Percentiles rank a stretch among this genome's conserved stretches.
Evolutionary conservation across 2,888 invertebrate species (phyloP).

Genomic region (Stenodera caucasica): DNA sequence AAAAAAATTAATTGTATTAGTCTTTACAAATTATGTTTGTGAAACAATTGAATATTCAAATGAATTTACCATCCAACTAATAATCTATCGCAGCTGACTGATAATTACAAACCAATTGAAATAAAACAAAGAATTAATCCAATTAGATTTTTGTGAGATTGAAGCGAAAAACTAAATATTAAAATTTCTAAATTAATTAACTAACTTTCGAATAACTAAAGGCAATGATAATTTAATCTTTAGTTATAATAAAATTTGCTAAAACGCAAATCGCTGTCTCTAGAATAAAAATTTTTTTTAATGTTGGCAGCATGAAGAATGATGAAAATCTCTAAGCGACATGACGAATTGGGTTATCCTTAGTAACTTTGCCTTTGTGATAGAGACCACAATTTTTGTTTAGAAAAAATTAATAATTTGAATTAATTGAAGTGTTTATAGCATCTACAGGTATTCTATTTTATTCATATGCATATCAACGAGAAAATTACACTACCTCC

Average conservation of each 20-base stretch:
- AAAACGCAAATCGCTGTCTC: no score
- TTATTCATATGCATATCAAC: background rate
- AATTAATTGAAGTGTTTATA: no score
- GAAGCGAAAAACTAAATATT: background rate
- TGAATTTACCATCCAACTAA: background rate
- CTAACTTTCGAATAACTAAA: background rate
- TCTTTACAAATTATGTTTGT: no score
- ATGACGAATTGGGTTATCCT: no score
- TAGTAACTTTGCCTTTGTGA: no score
- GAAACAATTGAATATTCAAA: background rate
- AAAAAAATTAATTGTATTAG: no score
- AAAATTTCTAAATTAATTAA: background rate
- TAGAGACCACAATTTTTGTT: no score
- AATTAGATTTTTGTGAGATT: background rate
- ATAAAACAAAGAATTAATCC: background rate
- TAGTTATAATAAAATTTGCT: background rate
- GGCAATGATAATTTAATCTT: slow-evolving; percentile 3
- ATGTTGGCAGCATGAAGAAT: no score
- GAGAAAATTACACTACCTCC: background rate
- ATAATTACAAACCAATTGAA: background rate
- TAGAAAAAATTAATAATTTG: no score
- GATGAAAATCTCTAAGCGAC: no score
- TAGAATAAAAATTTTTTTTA: no score
- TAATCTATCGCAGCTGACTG: background rate
- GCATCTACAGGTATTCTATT: background rate